phyloP scores from a whole-genome alignment of 2,113 vertebrate species.

The Glareola pratincola region DNA sequence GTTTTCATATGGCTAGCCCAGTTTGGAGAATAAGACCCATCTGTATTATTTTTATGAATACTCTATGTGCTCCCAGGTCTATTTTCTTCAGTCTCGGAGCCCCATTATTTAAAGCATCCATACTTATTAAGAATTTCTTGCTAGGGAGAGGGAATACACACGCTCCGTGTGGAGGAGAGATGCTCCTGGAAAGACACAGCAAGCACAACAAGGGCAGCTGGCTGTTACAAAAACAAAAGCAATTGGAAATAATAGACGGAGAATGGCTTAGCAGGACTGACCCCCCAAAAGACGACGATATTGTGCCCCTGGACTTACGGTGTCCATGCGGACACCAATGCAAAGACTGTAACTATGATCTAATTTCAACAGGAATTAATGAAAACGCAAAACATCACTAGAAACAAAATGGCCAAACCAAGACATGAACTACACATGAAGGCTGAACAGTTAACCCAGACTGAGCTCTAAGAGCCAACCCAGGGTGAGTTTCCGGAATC shows the following conservation, averaged over 20 bases:
- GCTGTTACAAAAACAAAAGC: neutral
- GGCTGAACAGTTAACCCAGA: neutral
- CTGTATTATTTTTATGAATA: neutral
- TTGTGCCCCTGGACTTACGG: neutral
- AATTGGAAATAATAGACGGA: accelerated
- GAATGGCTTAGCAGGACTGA: neutral
- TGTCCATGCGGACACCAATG: neutral
- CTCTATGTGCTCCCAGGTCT: neutral
- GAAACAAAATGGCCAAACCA: neutral
- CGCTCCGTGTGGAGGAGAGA: neutral
- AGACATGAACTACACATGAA: neutral
- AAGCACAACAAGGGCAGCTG: neutral
- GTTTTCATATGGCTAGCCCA: neutral
- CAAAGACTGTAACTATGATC: neutral
- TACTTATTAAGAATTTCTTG: neutral
- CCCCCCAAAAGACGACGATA: neutral
- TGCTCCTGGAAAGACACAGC: neutral
- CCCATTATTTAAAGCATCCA: neutral
- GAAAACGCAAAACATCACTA: neutral
- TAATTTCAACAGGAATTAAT: neutral
- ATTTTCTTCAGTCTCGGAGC: accelerated
- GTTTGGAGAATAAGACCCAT: neutral
- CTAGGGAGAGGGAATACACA: neutral
- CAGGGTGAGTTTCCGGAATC: neutral
- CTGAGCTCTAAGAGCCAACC: neutral